Base-by-base conservation (phyloP, 1,140 invertebrate species). In the Pectinophora gossypiella region DNA sequence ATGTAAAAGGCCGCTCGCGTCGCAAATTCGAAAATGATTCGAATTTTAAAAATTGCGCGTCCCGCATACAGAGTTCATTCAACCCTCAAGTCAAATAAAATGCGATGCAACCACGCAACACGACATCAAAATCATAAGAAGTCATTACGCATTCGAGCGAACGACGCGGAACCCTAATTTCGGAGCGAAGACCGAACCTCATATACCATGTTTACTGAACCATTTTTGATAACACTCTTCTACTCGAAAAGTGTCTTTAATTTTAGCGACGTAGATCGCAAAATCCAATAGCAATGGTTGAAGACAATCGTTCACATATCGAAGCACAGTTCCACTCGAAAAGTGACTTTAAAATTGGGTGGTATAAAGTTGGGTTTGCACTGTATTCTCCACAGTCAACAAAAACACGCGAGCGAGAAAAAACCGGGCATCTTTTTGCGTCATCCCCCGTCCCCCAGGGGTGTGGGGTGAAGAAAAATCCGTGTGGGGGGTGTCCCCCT, bases 391-490 rank as follows among this genome's bases (percentile, higher is more conserved):
- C 35, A 57, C 47, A 64, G 67, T 66, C 63, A 70, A 70, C 64
- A 69, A 66, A 70, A 64, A 70, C 67, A 61, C 56, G 67, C 61
- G 59, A 53, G 19, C 21, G 51, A 40, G 44, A 70, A 70, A 69
- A 70, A 70, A 61, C 48, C 51, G 40, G 62, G 67, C 67, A 66
- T 70, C 63, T 70, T 70, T 70, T 66, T 66, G 63, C 61, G 57
- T 52, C 36, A 40, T 55, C 61, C 67, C 58, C 54, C 56, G 48
- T 64, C 63, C 63, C 61, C 58, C 48, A 19, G 56, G 57, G 68
- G 66, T 66, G 67, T 75, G 68, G 61, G 59, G 59, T 58, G 68
- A 76, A 74, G 73, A 76, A 75, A 79, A 80, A 74, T 74, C 70
- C 40, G 51, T 68, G 73, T 73, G 67, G 59, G 64, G 50, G 56